phyloP scores from a whole-genome alignment of 2,113 vertebrate species.

The Megaceryle torquata region DNA sequence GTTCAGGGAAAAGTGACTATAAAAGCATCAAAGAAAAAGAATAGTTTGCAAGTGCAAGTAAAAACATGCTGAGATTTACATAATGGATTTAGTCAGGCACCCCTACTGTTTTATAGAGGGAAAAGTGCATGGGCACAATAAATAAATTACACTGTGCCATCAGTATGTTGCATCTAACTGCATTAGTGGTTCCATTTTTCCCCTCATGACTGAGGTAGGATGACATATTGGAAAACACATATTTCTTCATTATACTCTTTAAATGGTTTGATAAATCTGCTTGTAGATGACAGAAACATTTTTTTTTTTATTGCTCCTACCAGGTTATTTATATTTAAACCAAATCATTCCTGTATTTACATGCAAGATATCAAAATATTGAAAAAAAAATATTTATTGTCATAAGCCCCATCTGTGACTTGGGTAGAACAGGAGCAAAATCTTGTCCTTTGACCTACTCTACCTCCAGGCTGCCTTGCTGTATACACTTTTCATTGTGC shows the following conservation, averaged over 20 bases:
- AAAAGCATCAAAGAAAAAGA: conserved; percentile 8
- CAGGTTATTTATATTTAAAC: not conserved
- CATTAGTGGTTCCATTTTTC: not conserved
- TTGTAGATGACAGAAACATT: not conserved
- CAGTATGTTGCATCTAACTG: conserved; percentile 27
- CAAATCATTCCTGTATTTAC: not conserved
- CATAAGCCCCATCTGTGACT: not conserved
- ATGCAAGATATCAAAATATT: not conserved
- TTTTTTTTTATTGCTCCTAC: not conserved
- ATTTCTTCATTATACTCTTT: conserved; percentile 14
- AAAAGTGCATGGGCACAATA: conserved; percentile 44
- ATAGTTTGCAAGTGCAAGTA: conserved; percentile 25
- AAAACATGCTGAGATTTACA: conserved; percentile 44
- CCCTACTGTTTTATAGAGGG: not conserved
- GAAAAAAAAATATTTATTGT: not conserved
- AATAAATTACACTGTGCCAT: conserved; percentile 46
- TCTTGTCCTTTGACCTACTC: not conserved
- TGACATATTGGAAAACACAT: conserved; percentile 3
- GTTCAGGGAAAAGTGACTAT: not conserved
- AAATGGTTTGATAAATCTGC: conserved; percentile 9
- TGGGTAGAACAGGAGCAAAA: not conserved
- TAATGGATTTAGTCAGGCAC: conserved; percentile 26
- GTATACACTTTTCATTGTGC: accelerated
- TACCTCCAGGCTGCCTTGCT: not conserved
- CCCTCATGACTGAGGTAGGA: not conserved